These are phyloP conservation scores for Phaenicophaeus curvirostris DNA, from an alignment of 2,797 vertebrate species.

Conservation along the genomic window DNA sequence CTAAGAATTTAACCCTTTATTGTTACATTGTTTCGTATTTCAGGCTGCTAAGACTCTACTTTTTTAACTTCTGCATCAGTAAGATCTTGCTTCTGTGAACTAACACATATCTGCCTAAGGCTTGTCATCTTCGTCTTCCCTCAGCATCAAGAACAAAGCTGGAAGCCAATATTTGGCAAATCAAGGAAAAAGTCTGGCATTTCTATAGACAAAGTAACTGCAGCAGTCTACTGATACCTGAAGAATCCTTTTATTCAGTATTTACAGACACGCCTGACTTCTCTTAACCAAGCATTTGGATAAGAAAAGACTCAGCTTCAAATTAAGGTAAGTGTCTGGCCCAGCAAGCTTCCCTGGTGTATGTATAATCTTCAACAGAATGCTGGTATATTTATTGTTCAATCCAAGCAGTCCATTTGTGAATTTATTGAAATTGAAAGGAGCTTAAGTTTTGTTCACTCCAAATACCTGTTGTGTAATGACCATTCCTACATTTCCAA, in stretches of 20 bases:
- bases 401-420: background rate
- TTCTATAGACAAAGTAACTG: background rate
- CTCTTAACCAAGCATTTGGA: background rate
- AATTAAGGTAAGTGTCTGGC: background rate
- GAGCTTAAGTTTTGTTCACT: constrained; percentile 9
- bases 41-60: background rate
- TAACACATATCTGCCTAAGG: background rate
- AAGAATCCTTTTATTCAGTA: background rate
- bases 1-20: background rate
- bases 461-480: constrained; percentile 30
- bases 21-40: background rate
- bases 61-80: background rate
- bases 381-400: background rate
- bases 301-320: background rate
- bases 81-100: background rate
- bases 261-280: background rate
- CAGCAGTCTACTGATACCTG: background rate
- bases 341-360: background rate
- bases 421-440: constrained; percentile 6
- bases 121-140: background rate
- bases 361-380: background rate
- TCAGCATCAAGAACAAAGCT: background rate
- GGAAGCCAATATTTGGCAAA: background rate
- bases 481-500: constrained; percentile 23
- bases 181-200: background rate